These are phyloP conservation scores for Branchellion lobata DNA, from an alignment of 2,888 invertebrate genomes.

Conservation along the genomic window DNA sequence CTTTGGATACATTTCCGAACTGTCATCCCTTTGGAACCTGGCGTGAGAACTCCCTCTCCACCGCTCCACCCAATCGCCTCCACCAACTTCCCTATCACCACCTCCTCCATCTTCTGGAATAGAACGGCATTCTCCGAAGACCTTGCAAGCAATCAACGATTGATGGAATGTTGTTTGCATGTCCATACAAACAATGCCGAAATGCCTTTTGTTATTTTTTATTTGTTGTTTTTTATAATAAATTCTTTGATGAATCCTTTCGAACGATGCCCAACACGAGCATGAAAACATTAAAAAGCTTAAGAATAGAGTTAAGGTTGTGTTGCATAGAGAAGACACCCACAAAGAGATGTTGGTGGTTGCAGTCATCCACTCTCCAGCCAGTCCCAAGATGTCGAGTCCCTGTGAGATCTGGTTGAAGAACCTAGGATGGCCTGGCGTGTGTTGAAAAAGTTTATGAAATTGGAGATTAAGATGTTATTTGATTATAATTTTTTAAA, in stretches of 20 bases:
- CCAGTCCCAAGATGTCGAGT: slow-evolving; percentile 41
- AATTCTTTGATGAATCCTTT: too few relatives aligned
- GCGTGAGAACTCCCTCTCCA: slow-evolving; percentile 39
- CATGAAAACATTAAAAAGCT: too few relatives aligned
- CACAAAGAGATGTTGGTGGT: slow-evolving; percentile 35
- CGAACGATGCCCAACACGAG: too few relatives aligned
- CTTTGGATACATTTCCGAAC: too few relatives aligned
- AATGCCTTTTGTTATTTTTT: too few relatives aligned
- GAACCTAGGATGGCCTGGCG: slow-evolving; percentile 42
- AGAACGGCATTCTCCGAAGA: slow-evolving; percentile 11
- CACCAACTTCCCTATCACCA: slow-evolving; percentile 33
- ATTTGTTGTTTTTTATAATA: too few relatives aligned
- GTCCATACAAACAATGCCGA: too few relatives aligned
- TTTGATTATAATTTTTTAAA: too few relatives aligned
- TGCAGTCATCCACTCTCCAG: slow-evolving; percentile 43
- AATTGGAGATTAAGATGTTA: too few relatives aligned
- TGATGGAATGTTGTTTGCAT: background rate
- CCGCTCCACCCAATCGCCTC: slow-evolving; percentile 33
- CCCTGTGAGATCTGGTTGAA: slow-evolving; percentile 46
- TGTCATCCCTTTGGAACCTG: too few relatives aligned
- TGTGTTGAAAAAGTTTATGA: too few relatives aligned
- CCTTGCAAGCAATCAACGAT: background rate
- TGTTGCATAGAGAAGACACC: background rate
- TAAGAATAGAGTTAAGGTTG: background rate
- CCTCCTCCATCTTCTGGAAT: slow-evolving; percentile 36